A percentile compares a stretch with the other conserved stretches of the same genome.
These are phyloP conservation scores for Chloroceryle inda DNA, from an alignment of 2,797 vertebrate genomes.

Conservation along the genomic window DNA sequence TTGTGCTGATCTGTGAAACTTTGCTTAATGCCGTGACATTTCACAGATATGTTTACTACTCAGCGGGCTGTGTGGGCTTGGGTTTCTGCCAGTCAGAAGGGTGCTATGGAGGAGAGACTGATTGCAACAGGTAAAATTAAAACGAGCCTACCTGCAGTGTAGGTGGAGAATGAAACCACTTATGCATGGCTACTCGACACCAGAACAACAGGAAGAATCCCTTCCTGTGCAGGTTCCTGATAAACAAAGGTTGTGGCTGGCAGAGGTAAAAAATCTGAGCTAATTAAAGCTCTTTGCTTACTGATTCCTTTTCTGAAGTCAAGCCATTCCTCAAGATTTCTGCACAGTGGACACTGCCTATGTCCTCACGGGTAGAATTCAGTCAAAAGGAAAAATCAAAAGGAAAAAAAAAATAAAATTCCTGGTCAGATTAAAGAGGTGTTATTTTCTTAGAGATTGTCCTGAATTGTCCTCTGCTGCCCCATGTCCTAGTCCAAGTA, in stretches of 20 bases:
- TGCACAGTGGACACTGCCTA: too few relatives aligned
- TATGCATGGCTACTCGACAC: background rate
- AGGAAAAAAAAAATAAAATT: accelerated
- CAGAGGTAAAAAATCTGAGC: background rate
- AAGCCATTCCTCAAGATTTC: background rate
- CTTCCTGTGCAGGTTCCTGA: background rate
- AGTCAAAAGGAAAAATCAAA: background rate
- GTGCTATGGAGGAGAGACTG: background rate
- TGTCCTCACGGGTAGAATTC: background rate
- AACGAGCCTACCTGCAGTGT: background rate
- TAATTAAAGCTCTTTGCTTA: background rate
- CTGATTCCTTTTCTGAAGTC: background rate
- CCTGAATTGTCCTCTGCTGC: background rate
- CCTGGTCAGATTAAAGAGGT: background rate
- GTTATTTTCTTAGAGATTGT: background rate
- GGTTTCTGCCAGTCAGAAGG: background rate
- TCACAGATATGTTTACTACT: background rate
- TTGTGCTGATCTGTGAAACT: background rate
- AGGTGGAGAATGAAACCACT: background rate
- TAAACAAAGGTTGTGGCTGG: background rate
- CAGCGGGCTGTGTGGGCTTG: background rate
- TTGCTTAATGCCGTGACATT: background rate
- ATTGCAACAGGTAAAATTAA: background rate
- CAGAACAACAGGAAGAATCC: background rate
- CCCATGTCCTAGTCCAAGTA: too few relatives aligned